These are phyloP conservation scores for Echinops telfairi DNA, from an alignment of 2,113 vertebrate genomes.

Conservation along the genomic window DNA sequence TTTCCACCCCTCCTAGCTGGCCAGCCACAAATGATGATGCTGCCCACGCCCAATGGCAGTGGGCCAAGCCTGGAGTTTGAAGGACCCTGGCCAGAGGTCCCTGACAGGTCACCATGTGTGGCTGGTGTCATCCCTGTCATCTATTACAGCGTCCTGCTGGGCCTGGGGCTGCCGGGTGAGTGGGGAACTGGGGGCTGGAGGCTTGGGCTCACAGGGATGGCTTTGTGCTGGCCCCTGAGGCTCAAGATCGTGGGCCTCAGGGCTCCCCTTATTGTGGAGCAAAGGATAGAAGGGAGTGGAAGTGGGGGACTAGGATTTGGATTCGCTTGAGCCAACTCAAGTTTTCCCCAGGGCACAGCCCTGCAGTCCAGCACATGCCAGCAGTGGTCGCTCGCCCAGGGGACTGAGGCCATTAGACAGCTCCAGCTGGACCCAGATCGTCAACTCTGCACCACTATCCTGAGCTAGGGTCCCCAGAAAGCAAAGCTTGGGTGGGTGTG, in stretches of 20 bases:
- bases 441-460: accelerated
- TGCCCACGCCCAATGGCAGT: conserved; percentile 86
- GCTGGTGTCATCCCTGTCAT: conserved; percentile 90
- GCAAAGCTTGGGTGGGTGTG: background rate
- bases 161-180: conserved; percentile 95
- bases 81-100: conserved; percentile 70
- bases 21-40: conserved; percentile 73
- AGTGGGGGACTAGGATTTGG: background rate
- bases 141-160: conserved; percentile 94
- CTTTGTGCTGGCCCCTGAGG: background rate
- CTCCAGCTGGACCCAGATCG: accelerated
- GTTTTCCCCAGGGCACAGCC: background rate
- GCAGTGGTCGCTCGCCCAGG: background rate
- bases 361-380: no score
- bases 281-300: background rate
- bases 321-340: background rate
- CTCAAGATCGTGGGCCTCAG: background rate
- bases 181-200: background rate
- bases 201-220: accelerated
- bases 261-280: background rate
- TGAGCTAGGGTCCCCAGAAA: background rate
- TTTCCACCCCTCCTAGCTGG: background rate
- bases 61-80: conserved; percentile 26
- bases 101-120: conserved; percentile 89
- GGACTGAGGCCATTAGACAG: accelerated